Conservation (phyloP, 2,888 invertebrate genomes). For the Mesochorus sp. region DNA sequence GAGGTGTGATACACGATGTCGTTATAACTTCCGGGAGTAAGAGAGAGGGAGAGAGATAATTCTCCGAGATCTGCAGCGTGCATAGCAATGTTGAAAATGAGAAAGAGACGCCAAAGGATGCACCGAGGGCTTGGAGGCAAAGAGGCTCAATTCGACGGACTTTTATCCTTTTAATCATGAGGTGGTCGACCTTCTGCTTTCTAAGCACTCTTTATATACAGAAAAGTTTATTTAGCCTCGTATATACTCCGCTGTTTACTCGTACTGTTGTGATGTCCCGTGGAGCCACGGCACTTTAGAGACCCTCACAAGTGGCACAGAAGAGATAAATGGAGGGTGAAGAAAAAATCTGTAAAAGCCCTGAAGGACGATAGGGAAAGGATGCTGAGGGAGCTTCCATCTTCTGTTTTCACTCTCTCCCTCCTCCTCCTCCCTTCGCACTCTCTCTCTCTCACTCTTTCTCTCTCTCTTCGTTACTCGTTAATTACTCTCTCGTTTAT, state of each 20-base stretch:
- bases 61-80: too few relatives aligned
- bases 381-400: not conserved
- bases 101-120: not conserved
- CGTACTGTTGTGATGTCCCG: constrained; percentile 20
- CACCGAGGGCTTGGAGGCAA: not conserved
- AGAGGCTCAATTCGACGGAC: not conserved
- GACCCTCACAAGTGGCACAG: constrained; percentile 25
- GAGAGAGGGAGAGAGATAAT: too few relatives aligned
- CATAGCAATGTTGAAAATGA: not conserved
- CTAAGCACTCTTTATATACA: not conserved
- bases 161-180: not conserved
- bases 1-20: constrained; percentile 58
- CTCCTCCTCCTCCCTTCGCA: not conserved
- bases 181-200: not conserved
- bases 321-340: not conserved
- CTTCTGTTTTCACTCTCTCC: too few relatives aligned
- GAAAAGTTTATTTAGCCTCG: constrained; percentile 1
- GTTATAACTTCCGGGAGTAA: constrained; percentile 54
- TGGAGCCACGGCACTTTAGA: not conserved
- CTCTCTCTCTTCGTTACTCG: constrained; percentile 9
- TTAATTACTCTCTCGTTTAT: constrained; percentile 54
- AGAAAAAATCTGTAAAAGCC: not conserved
- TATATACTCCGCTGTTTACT: constrained; percentile 6
- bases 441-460: not conserved
- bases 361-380: not conserved